Base-by-base conservation (phyloP, 2,797 vertebrate genomes). In the Selene dorsalis region DNA sequence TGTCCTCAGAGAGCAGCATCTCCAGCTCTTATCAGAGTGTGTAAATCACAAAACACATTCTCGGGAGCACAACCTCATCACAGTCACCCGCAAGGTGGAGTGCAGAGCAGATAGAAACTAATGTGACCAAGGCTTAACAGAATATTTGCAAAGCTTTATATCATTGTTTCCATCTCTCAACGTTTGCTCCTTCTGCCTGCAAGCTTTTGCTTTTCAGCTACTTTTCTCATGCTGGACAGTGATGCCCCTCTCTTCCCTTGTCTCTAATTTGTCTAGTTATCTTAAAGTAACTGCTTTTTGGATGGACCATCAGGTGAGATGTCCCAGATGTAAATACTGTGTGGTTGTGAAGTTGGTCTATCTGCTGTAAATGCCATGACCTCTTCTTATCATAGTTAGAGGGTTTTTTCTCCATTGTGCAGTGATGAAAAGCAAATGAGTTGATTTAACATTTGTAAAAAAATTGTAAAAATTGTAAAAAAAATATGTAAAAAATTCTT, bases 21-120 rank as follows among this genome's bases (percentile, higher is more conserved):
- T 84, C 84, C 13, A 20, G 63, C 68, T 83, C 88, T 93, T 93
- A 93, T 94, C 93, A 81, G 79, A 6, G 75, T 73, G 85, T 80
- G 81, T 91, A 91, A 93, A 93, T 93, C 92, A 91, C 88, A 76
- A 75, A 85, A 90, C 91, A 93, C 90, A 82, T 94, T 89, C 88
- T 92, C 73, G 30, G 63, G 80, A 86, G 77, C 82, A 59, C 84
- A 84, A 58, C 88, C 77, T 89, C 88, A 86, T 89, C 88, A 83
- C 83, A 75, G 84, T 79, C 86, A 89, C 87, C 84, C 69, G 57
- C 80, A 82, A 84, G 78, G 82, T 89, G 85, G 69, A 79, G 81
- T 26, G 22, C 3, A 50, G 73, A 79, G 69, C 64, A 75, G 79
- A 85, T 80, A 75, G 52, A 86, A 84, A 80, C 59, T n/a, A 77